These are phyloP conservation scores for Pangasianodon gigas DNA, from an alignment of 2,113 vertebrate species.

Conservation along the genomic window DNA sequence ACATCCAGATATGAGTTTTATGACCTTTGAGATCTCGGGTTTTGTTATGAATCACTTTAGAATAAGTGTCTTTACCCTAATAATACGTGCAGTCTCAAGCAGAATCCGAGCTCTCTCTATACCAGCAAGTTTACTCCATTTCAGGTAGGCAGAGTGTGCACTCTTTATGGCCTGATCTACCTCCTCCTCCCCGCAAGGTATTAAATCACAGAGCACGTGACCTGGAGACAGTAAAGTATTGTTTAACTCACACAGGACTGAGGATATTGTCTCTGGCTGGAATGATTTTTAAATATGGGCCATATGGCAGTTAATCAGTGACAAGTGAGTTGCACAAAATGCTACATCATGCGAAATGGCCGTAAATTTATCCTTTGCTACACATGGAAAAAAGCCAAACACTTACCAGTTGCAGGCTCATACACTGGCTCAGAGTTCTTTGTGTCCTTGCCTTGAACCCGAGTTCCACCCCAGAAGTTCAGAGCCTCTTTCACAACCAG, in stretches of 20 bases:
- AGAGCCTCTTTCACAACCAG: slow-evolving; percentile 75
- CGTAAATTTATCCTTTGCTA: not conserved
- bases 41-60: not conserved
- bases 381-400: not conserved
- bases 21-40: not conserved
- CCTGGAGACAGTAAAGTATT: slow-evolving; percentile 66
- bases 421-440: slow-evolving; percentile 78
- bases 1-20: not conserved
- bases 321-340: not conserved
- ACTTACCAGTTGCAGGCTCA: slow-evolving; percentile 88
- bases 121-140: slow-evolving; percentile 86
- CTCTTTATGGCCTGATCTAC: slow-evolving; percentile 84
- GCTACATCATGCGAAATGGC: not conserved
- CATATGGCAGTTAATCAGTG: slow-evolving; percentile 26
- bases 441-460: slow-evolving; percentile 72
- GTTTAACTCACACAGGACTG: not conserved
- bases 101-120: slow-evolving; percentile 86
- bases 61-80: slow-evolving; percentile 76
- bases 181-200: slow-evolving; percentile 84
- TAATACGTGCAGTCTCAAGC: slow-evolving; percentile 90
- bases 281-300: not conserved
- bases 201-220: slow-evolving; percentile 81
- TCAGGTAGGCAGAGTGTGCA: slow-evolving; percentile 83
- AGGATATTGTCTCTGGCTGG: not conserved
- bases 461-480: slow-evolving; percentile 82